Base-by-base conservation (phyloP, 2,888 invertebrate species). In the Agrilus biguttatus region DNA sequence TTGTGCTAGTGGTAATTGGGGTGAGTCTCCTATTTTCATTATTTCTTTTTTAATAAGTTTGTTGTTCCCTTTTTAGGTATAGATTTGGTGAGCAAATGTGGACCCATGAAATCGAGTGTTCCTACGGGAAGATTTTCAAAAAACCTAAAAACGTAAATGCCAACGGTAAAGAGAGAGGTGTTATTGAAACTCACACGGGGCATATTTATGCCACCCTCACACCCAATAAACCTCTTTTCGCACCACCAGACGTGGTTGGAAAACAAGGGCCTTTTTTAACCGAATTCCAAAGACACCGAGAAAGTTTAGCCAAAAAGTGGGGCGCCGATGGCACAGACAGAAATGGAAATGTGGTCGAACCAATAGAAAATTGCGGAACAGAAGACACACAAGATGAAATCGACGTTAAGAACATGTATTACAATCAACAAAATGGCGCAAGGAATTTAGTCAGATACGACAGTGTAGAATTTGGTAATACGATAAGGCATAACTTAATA, bases 161-260 rank as follows among this genome's bases (percentile, higher is more conserved):
- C 41, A 40, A 36, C 5, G 43, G 40, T 8, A 53, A 55, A 43
- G 50, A 51, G 35, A 45, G 46, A 34, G 65, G 65, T 5, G 57
- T 65, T 0, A 57, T 66, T 6, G 49, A 56, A 46, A 66, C 62
- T 0, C 61, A 60, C 39, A 53, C 58, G 1, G 37, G 63, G 0
- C 63, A 62, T 43, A 51, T 56, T 33, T 62, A 55, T 45, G 63
- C 58, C 4, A 58, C 57, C 4, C 51, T 58, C 28, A 56, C 57
- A 1, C 55, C 57, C 2, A 46, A 53, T 39, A 45, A 47, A 5
- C 41, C 41, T 2, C 41, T 45, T 8, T 47, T 49, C 23, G 37
- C 40, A 1, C 41, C 33, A 6, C 42, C 28, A 32, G 12, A 42
- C 4, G 8, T 17, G 2, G 10, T 42, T 14, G 39, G 41, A 10